Evolutionary conservation across 2,113 vertebrate species (phyloP).

Genomic region (Hippocampus barbouri): DNA sequence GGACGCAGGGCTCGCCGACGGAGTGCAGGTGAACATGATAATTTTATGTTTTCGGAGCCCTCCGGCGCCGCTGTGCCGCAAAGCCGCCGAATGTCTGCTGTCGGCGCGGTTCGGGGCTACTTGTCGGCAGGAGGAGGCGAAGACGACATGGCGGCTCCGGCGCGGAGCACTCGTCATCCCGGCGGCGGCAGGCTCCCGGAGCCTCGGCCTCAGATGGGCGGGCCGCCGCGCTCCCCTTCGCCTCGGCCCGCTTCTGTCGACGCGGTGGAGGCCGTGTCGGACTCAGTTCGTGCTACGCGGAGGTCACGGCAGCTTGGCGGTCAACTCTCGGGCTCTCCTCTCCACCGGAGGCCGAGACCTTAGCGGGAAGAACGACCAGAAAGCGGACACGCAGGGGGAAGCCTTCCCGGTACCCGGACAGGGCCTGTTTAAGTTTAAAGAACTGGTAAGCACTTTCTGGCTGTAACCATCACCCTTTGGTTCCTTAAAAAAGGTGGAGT

Average conservation of each 20-base stretch:
- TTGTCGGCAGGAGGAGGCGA: slow-evolving; percentile 15
- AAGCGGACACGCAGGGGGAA: slow-evolving; percentile 3
- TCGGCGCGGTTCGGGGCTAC: slow-evolving; percentile 9
- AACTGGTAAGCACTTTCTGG: slow-evolving; percentile 62
- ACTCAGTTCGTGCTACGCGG: background rate
- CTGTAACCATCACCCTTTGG: no score
- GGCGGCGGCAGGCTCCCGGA: slow-evolving; percentile 8
- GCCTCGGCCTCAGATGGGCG: slow-evolving; percentile 9
- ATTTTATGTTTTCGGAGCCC: slow-evolving; percentile 26
- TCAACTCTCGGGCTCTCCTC: slow-evolving; percentile 9
- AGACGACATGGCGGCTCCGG: slow-evolving; percentile 37
- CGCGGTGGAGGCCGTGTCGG: background rate
- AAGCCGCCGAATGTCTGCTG: background rate
- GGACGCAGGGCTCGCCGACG: slow-evolving; percentile 25
- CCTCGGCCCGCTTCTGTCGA: background rate
- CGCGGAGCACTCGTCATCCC: slow-evolving; percentile 31
- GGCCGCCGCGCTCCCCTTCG: slow-evolving; percentile 22
- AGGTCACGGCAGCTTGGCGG: slow-evolving; percentile 26
- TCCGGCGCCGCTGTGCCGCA: slow-evolving; percentile 9
- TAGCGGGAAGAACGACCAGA: slow-evolving; percentile 27
- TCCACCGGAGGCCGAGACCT: slow-evolving; percentile 20
- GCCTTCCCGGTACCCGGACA: slow-evolving; percentile 41
- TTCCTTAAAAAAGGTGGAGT: no score
- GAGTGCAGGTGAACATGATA: slow-evolving; percentile 15
- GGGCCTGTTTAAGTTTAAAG: slow-evolving; percentile 72